Percentiles rank a stretch among this genome's conserved stretches.
These are phyloP conservation scores for Nephila pilipes DNA, from an alignment of 1,140 invertebrate genomes.

Conservation along the genomic window DNA sequence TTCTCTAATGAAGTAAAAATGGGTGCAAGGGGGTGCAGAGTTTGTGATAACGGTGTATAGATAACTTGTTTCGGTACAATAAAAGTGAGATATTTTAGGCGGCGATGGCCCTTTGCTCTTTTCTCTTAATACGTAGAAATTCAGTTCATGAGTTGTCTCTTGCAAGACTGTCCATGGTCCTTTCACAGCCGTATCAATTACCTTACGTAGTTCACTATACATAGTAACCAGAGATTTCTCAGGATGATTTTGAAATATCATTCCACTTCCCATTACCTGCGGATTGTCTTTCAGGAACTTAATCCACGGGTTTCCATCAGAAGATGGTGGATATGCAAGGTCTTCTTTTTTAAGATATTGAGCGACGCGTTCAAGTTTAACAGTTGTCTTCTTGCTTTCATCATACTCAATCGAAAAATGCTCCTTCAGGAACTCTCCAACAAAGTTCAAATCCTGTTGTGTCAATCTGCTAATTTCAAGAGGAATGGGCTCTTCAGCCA, in stretches of 20 bases:
- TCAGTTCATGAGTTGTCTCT: neutral
- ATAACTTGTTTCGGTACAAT: neutral
- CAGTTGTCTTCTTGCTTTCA: conserved; percentile 83
- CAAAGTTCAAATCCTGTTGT: conserved; percentile 93
- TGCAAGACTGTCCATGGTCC: conserved; percentile 76
- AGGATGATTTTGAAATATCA: conserved; percentile 88
- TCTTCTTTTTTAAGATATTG: conserved; percentile 90
- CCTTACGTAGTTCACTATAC: conserved; percentile 87
- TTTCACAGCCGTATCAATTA: conserved; percentile 88
- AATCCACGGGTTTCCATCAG: conserved; percentile 86
- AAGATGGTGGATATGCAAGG: conserved; percentile 85
- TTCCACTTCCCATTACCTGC: conserved; percentile 85
- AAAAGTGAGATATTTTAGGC: conserved; percentile 50
- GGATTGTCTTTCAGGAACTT: conserved; percentile 88
- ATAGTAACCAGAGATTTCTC: conserved; percentile 92
- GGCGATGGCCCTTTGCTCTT: neutral
- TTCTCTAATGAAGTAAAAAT: conserved; percentile 74
- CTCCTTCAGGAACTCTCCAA: conserved; percentile 91
- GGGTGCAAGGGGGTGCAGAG: neutral
- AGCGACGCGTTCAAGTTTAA: conserved; percentile 91
- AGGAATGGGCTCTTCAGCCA: conserved; percentile 91
- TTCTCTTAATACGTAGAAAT: neutral
- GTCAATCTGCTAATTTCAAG: conserved; percentile 90
- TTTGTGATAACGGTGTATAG: conserved; percentile 64
- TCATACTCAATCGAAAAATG: conserved; percentile 87